These are phyloP conservation scores for Scalopus aquaticus DNA, from an alignment of 2,113 vertebrate species.

Conservation along the genomic window DNA sequence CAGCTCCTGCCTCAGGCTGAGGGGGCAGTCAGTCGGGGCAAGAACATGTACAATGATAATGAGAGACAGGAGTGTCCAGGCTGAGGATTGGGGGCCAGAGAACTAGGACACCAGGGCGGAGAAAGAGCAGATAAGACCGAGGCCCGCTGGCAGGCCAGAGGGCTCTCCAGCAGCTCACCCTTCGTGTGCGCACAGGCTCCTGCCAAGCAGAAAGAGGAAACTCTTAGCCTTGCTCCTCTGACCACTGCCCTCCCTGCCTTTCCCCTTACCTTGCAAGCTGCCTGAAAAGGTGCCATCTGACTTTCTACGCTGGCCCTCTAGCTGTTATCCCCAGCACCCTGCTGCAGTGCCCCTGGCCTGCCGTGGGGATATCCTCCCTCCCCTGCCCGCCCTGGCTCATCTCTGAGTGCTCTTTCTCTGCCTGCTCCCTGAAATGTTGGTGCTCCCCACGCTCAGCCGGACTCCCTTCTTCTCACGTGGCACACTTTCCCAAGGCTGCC, in stretches of 20 bases:
- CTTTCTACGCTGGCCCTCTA: background rate
- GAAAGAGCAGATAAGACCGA: background rate
- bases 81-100: background rate
- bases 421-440: background rate
- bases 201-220: background rate
- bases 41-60: background rate
- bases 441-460: background rate
- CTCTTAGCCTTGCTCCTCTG: background rate
- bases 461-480: background rate
- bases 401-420: background rate
- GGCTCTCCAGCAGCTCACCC: no score
- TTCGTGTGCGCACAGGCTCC: background rate
- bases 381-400: rapidly evolving
- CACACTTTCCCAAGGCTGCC: background rate
- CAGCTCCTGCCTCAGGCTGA: background rate
- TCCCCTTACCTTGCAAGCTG: background rate
- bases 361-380: background rate
- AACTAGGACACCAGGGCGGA: background rate
- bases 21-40: background rate
- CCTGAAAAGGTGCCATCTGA: background rate
- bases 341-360: background rate
- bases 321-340: background rate
- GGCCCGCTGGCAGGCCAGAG: no score
- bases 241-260: background rate
- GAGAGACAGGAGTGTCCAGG: background rate